phyloP scores from a whole-genome alignment of 2,797 vertebrate species.

The Buphagus erythrorhynchus region DNA sequence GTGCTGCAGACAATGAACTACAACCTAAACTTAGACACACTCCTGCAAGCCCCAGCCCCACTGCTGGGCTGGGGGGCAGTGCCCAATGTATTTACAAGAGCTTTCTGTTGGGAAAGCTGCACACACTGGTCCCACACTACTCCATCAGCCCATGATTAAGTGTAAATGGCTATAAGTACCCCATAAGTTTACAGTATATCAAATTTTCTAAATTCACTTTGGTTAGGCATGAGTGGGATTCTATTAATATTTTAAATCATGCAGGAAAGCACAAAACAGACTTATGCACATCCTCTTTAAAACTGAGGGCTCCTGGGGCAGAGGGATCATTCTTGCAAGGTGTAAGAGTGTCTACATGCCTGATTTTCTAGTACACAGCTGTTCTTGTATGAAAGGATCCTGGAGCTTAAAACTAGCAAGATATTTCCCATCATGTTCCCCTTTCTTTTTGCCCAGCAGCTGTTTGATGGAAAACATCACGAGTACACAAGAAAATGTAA shows the following conservation, averaged over 20 bases:
- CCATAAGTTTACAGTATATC: not conserved
- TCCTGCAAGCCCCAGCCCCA: fast-evolving
- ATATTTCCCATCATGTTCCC: not conserved
- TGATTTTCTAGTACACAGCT: not conserved
- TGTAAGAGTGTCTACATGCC: not conserved
- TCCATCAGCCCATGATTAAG: not conserved
- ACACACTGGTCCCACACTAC: not conserved
- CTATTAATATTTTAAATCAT: not conserved
- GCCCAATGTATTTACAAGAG: not conserved
- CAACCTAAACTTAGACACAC: not conserved
- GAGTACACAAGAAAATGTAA: not conserved
- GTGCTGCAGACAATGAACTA: not conserved
- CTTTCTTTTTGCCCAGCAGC: not conserved
- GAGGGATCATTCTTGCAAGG: not conserved
- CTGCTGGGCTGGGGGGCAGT: not conserved
- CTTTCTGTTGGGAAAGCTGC: not conserved
- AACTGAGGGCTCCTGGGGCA: not conserved
- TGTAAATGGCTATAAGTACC: not conserved
- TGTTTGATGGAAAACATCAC: not conserved
- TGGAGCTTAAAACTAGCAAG: not conserved
- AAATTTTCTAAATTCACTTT: not conserved
- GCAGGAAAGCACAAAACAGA: not conserved
- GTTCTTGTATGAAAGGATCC: not conserved
- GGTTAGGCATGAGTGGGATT: not conserved
- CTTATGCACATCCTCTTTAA: not conserved